Conservation (phyloP, 2,797 vertebrate species). For the Caiman crocodilus region DNA sequence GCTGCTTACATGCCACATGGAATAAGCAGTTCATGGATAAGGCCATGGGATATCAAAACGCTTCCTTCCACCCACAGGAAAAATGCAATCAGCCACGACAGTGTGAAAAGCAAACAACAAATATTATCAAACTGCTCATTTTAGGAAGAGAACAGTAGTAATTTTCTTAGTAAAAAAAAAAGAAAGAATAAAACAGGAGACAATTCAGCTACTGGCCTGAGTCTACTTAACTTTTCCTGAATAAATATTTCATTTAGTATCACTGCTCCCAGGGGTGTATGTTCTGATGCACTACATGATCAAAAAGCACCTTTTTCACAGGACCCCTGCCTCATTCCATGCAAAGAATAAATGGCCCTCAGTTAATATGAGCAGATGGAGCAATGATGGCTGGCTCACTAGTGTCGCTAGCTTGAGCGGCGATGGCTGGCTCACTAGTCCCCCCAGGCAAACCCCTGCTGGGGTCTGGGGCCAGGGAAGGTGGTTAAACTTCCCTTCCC, state of each 20-base stretch:
- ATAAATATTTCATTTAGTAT: neutral
- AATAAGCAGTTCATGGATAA: conserved; percentile 69
- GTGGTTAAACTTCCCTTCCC: too few species aligned
- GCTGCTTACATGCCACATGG: conserved; percentile 71
- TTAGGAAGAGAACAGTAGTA: neutral
- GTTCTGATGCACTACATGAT: conserved; percentile 51
- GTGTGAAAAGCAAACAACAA: conserved; percentile 62
- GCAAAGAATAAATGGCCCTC: conserved; percentile 24
- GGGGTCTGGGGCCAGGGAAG: too few species aligned
- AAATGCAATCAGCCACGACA: conserved; percentile 48
- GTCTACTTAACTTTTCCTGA: neutral
- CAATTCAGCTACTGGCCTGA: neutral
- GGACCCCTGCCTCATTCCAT: neutral
- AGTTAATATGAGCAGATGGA: conserved; percentile 62
- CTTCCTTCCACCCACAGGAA: conserved; percentile 55
- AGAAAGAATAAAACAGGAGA: neutral
- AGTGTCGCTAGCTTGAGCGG: too few species aligned
- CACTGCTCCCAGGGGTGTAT: neutral
- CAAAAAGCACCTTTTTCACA: conserved; percentile 56
- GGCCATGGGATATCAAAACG: conserved; percentile 53
- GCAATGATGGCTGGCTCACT: neutral
- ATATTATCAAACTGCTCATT: neutral
- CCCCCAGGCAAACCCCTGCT: too few species aligned
- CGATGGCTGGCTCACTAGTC: too few species aligned
- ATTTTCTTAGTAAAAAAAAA: neutral